phyloP scores from a whole-genome alignment of 2,888 invertebrate species.

The Rhamnusium bicolor region DNA sequence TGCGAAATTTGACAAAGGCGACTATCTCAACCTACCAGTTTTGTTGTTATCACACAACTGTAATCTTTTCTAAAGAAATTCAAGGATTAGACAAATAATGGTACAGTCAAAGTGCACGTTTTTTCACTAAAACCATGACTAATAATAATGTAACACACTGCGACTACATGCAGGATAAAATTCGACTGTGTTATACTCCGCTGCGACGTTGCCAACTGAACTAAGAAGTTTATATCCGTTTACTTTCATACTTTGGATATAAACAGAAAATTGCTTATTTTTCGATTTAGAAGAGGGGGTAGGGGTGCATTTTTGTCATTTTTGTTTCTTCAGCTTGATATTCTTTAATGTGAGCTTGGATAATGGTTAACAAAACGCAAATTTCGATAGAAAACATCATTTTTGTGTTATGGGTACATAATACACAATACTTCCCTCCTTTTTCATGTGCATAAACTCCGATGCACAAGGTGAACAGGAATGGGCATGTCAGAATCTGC shows the following conservation, averaged over 20 bases:
- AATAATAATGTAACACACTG: constrained; percentile 4
- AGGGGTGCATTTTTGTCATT: too few relatives aligned
- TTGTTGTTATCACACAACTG: constrained; percentile 29
- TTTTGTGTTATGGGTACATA: too few relatives aligned
- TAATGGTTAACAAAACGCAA: too few relatives aligned
- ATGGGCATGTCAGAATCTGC: too few relatives aligned
- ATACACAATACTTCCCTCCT: too few relatives aligned
- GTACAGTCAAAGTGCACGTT: constrained; percentile 4
- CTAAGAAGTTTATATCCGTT: not conserved
- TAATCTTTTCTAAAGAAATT: constrained; percentile 17
- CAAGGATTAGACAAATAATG: constrained; percentile 12
- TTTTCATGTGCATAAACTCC: too few relatives aligned
- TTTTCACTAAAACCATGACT: constrained; percentile 18
- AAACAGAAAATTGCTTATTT: too few relatives aligned
- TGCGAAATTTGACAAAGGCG: constrained; percentile 29
- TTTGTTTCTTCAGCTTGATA: too few relatives aligned
- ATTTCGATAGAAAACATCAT: too few relatives aligned
- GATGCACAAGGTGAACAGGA: too few relatives aligned
- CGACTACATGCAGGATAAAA: not conserved
- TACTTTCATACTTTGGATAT: not conserved
- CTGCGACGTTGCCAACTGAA: not conserved
- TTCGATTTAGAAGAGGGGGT: too few relatives aligned
- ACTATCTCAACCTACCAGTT: constrained; percentile 6
- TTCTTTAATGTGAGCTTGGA: too few relatives aligned
- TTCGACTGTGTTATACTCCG: constrained; percentile 3